Evolutionary conservation across 2,888 invertebrate genomes (phyloP).

Genomic region (Eupithecia subumbrata): DNA sequence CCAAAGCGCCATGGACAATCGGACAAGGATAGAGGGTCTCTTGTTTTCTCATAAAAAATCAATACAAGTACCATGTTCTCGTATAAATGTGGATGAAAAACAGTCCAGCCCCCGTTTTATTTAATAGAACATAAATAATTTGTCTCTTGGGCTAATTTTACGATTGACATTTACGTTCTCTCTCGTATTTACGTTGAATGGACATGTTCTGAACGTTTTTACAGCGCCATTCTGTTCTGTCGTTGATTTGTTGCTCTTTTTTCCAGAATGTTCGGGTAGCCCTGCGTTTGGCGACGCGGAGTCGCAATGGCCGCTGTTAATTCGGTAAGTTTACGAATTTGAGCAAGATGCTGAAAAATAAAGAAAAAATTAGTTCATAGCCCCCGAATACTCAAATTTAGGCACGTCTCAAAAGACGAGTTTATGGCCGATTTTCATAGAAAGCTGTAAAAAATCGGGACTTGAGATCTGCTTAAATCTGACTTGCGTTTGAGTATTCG

Average conservation of each 20-base stretch:
- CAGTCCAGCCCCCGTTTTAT: neutral
- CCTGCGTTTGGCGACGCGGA: slow-evolving; percentile 61
- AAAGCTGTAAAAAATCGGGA: no score
- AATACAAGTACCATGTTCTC: neutral
- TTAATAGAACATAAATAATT: slow-evolving; percentile 15
- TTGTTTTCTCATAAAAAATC: neutral
- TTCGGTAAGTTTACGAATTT: slow-evolving; percentile 81
- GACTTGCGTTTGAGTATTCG: no score
- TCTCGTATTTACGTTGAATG: slow-evolving; percentile 45
- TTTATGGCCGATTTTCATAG: no score
- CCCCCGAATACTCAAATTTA: no score
- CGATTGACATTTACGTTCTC: slow-evolving; percentile 58
- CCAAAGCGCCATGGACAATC: neutral
- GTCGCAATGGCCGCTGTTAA: slow-evolving; percentile 87
- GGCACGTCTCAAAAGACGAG: no score
- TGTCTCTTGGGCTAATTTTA: slow-evolving; percentile 49
- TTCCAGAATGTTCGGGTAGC: slow-evolving; percentile 73
- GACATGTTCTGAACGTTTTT: slow-evolving; percentile 39
- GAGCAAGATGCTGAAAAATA: neutral
- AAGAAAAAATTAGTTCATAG: neutral
- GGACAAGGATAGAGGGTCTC: neutral
- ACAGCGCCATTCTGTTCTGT: slow-evolving; percentile 26
- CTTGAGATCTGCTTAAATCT: no score
- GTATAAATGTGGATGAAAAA: neutral
- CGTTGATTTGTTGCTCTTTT: slow-evolving; percentile 55